Conservation (phyloP, 2,888 invertebrate genomes). For the Diogma glabrata region DNA sequence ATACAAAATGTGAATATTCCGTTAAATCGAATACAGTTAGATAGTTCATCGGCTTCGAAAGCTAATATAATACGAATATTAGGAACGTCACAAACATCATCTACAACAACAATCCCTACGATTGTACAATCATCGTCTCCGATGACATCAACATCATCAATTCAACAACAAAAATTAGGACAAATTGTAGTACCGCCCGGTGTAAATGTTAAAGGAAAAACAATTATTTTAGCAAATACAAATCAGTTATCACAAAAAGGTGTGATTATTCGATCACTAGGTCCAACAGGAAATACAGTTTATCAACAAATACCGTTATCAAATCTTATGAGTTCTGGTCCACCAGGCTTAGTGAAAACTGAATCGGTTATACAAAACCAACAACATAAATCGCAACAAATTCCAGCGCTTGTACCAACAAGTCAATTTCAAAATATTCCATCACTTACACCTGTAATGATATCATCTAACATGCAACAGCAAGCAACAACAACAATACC, state of each 20-base stretch:
- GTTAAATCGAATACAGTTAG: constrained; percentile 3
- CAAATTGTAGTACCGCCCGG: constrained; percentile 30
- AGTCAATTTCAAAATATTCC: constrained; percentile 21
- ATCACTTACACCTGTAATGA: constrained; percentile 18
- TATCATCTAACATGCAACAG: constrained; percentile 30
- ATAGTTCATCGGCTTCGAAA: constrained; percentile 9
- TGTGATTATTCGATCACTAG: constrained; percentile 34
- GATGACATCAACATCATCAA: constrained; percentile 27
- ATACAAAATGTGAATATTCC: constrained; percentile 36
- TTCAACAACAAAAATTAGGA: constrained; percentile 32
- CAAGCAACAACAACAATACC: constrained; percentile 26
- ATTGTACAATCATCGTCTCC: too few relatives aligned
- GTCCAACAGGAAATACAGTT: constrained; percentile 28
- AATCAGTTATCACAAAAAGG: constrained; percentile 29
- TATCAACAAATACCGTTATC: constrained; percentile 37
- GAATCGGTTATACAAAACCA: constrained; percentile 20
- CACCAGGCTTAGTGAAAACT: constrained; percentile 30
- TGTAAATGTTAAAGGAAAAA: constrained; percentile 32
- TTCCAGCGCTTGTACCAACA: constrained; percentile 35
- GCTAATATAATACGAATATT: neutral
- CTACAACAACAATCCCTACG: constrained; percentile 22
- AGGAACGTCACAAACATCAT: neutral
- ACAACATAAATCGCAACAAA: constrained; percentile 26
- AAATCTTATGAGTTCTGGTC: constrained; percentile 28
- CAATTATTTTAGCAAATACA: constrained; percentile 29